phyloP scores from a whole-genome alignment of 2,113 vertebrate genomes.

The Hydrochoerus hydrochaeris region DNA sequence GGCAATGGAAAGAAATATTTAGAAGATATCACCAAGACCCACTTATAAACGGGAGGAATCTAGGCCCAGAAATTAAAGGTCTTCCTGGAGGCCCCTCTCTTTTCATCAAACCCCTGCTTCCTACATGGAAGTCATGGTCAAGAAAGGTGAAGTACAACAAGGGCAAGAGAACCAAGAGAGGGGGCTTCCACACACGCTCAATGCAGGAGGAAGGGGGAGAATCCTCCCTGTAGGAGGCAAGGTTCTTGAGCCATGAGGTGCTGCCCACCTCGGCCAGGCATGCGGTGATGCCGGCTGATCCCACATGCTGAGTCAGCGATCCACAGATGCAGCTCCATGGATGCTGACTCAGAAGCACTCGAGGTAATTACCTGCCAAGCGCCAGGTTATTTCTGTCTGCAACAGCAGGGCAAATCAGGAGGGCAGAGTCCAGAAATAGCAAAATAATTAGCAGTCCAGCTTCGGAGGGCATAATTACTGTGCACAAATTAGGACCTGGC shows the following conservation, averaged over 20 bases:
- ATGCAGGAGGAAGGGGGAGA: no score
- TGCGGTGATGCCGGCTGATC: background rate
- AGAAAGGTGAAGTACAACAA: background rate
- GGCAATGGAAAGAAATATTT: background rate
- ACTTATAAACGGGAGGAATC: background rate
- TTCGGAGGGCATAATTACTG: constrained; percentile 49
- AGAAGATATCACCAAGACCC: background rate
- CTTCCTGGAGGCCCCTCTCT: background rate
- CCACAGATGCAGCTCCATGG: background rate
- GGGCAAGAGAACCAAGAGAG: background rate
- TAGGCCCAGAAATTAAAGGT: background rate
- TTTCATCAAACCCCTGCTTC: background rate
- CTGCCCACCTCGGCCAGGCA: no score
- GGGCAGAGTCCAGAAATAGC: constrained; percentile 75
- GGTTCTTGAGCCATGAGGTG: rapidly evolving
- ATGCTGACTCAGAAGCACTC: constrained; percentile 36
- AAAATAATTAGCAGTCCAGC: constrained; percentile 69
- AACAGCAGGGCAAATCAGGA: constrained; percentile 68
- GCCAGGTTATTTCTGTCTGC: constrained; percentile 76
- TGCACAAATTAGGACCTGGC: background rate
- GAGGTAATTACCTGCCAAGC: constrained; percentile 58
- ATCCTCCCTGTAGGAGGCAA: rapidly evolving
- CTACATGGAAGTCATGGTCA: no score
- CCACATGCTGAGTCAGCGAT: constrained; percentile 53
- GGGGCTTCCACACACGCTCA: background rate